Conservation (phyloP, 2,888 invertebrate species). For the Panzeria rudis region DNA sequence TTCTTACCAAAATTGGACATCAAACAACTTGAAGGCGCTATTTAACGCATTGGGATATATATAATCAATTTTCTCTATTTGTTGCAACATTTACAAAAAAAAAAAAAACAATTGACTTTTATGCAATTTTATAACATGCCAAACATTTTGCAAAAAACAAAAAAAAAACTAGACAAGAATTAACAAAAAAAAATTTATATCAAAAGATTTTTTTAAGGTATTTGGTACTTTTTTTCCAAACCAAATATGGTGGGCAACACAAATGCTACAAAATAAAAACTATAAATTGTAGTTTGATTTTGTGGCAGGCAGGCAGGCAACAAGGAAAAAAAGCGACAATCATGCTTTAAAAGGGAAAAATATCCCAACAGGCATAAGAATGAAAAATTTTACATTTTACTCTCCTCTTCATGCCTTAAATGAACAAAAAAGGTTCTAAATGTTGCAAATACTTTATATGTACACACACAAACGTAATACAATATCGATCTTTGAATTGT, state of each 20-base stretch:
- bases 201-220: slow-evolving; percentile 54
- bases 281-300: slow-evolving; percentile 46
- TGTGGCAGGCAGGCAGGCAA: slow-evolving; percentile 10
- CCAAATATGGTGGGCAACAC: slow-evolving; percentile 69
- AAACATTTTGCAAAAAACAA: slow-evolving; percentile 30
- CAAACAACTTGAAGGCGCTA: slow-evolving; percentile 71
- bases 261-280: slow-evolving; percentile 46
- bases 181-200: slow-evolving; percentile 53
- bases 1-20: slow-evolving; percentile 70
- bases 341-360: slow-evolving; percentile 61
- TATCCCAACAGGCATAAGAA: slow-evolving; percentile 44
- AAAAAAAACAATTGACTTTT: slow-evolving; percentile 57
- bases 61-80: slow-evolving; percentile 48
- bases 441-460: slow-evolving; percentile 33
- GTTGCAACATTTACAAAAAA: background rate
- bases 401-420: slow-evolving; percentile 29
- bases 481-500: slow-evolving; percentile 70
- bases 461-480: slow-evolving; percentile 9
- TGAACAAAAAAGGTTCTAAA: slow-evolving; percentile 65
- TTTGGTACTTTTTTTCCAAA: slow-evolving; percentile 49
- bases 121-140: slow-evolving; percentile 60
- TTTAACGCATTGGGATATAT: slow-evolving; percentile 65
- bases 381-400: slow-evolving; percentile 27
- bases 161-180: slow-evolving; percentile 44
- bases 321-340: slow-evolving; percentile 42